Evolutionary conservation across 2,888 invertebrate genomes (phyloP).

Genomic region (Tanypteryx hageni): DNA sequence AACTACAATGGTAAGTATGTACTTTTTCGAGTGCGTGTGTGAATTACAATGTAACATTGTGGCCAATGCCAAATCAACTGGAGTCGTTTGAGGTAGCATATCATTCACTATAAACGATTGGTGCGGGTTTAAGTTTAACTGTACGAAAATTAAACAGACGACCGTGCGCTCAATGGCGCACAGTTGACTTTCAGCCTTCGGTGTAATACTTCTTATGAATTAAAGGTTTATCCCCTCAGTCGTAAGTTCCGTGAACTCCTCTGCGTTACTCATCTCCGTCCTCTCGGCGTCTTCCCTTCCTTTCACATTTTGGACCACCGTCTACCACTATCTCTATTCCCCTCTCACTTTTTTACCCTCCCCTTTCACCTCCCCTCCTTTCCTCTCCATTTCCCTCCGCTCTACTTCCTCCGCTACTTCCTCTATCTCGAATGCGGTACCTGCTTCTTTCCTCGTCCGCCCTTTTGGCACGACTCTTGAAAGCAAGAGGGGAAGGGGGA

Average conservation of each 20-base stretch:
- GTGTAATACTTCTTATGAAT: not conserved
- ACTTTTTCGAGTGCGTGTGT: no score
- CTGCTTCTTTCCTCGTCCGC: not conserved
- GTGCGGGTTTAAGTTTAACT: no score
- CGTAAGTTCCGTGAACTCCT: no score
- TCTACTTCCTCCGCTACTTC: not conserved
- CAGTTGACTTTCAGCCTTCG: not conserved
- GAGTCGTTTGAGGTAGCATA: no score
- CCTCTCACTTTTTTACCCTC: not conserved
- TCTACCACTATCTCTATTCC: no score
- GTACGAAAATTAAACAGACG: not conserved
- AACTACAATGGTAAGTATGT: no score
- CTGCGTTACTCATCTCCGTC: no score
- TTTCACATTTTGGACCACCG: no score
- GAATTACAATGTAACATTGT: no score
- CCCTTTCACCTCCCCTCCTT: not conserved
- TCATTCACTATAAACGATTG: no score
- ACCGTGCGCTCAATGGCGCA: not conserved
- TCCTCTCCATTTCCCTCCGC: not conserved
- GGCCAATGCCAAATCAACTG: no score
- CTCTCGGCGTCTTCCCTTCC: not conserved
- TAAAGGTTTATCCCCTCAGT: not conserved
- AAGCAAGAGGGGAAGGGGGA: not conserved
- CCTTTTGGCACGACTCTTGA: constrained; percentile 10
- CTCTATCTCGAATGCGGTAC: not conserved